Evolutionary conservation across 2,888 invertebrate genomes (phyloP).

Genomic region (Tenthredo amoena): DNA sequence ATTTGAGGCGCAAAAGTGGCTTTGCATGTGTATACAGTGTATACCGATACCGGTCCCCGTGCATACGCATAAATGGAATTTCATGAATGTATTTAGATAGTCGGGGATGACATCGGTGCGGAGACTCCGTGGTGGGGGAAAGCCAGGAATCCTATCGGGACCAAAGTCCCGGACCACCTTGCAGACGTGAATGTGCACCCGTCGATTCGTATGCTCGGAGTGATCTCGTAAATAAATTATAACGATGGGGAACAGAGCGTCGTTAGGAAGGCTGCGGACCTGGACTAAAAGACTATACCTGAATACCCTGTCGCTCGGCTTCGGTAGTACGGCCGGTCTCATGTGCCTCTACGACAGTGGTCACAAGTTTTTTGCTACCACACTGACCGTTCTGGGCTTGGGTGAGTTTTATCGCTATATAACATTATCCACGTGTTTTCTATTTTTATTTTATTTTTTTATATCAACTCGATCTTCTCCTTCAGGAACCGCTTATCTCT

Average conservation of each 20-base stretch:
- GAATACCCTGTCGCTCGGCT: conserved; percentile 43
- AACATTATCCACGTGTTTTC: background rate
- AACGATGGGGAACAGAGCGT: background rate
- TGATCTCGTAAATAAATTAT: background rate
- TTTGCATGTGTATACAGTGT: background rate
- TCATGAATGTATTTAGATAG: conserved; percentile 7
- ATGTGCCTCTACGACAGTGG: conserved; percentile 58
- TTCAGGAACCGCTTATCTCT: conserved; percentile 42
- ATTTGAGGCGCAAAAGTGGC: background rate
- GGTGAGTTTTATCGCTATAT: conserved; percentile 60
- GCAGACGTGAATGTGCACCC: background rate
- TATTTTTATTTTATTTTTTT: background rate
- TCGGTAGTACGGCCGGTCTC: conserved; percentile 55
- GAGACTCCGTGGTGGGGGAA: background rate
- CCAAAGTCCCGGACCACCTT: background rate
- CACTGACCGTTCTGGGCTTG: conserved; percentile 56
- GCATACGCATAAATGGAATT: background rate
- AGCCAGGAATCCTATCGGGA: background rate
- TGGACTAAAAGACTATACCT: conserved; percentile 36
- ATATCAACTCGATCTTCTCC: background rate
- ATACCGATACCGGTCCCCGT: background rate
- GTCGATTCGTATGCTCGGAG: background rate
- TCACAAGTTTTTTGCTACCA: conserved; percentile 53
- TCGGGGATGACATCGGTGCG: conserved; percentile 16
- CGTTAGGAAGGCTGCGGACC: background rate